Percentiles rank a stretch among this genome's conserved stretches.
Conservation (phyloP, 2,888 invertebrate genomes). For the Schrankia costaestrigalis region DNA sequence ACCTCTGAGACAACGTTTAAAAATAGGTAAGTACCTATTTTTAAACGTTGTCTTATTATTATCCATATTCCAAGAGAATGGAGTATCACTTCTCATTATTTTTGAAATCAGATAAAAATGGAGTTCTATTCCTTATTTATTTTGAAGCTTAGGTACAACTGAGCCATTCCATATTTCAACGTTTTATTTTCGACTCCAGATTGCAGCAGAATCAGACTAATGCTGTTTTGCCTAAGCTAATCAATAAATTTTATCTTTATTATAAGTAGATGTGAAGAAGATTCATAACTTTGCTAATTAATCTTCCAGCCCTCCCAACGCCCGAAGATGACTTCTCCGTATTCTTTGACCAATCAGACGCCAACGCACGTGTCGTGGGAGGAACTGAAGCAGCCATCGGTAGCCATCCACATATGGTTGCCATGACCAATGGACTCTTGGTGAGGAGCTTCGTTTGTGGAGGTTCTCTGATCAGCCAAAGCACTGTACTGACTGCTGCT, state of each 20-base stretch:
- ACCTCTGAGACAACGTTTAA: no score
- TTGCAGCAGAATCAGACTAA: neutral
- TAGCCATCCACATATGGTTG: slow-evolving; percentile 4
- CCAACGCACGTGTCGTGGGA: slow-evolving; percentile 22
- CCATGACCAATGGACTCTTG: neutral
- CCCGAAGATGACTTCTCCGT: slow-evolving; percentile 43
- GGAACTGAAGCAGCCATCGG: slow-evolving; percentile 12
- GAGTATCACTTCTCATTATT: no score
- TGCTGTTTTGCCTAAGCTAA: no score
- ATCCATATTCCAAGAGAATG: no score
- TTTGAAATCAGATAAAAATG: no score
- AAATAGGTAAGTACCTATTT: no score
- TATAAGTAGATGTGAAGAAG: no score
- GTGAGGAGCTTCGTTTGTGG: slow-evolving; percentile 2
- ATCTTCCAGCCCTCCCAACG: slow-evolving; percentile 45
- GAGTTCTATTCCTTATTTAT: no score
- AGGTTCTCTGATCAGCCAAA: neutral
- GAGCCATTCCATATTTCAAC: neutral
- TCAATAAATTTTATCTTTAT: no score
- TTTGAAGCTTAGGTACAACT: no score
- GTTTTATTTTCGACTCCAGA: neutral
- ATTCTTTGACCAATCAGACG: slow-evolving; percentile 41
- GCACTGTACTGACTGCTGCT: slow-evolving; percentile 3
- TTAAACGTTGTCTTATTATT: no score
- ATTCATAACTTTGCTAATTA: no score